Evolutionary conservation across 2,113 vertebrate genomes (phyloP), one percentile per base, ranked within the genome.

Genomic region (Thalassoma bifasciatum): DNA sequence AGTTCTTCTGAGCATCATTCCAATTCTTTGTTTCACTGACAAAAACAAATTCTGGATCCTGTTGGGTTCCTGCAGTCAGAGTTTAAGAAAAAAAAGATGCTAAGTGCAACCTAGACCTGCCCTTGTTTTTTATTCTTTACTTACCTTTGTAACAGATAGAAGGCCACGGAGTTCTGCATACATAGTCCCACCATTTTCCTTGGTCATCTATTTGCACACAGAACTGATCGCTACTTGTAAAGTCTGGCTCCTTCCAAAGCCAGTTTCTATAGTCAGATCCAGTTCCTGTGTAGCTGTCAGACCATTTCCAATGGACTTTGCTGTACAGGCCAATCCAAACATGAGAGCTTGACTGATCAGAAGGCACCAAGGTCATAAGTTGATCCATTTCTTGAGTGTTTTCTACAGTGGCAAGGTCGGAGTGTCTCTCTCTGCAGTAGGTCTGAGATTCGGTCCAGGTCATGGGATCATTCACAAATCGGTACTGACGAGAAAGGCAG

Each of bases 301-400:
- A 82, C 74, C 80, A 82, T 6, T 0, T n/a, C n/a, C n/a, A n/a
- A n/a, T 47, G 58, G 63, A 82, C 5, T 0, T 5, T 0, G 21
- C 1, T 49, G 68, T 53, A 59, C 64, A 68, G 37, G 17, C 74
- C 80, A 1, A 79, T 62, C 69, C 77, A 79, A 22, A 57, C 19
- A 0, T 23, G 11, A 12, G 30, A 10, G 1, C n/a, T 9, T 64
- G 11, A 16, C n/a, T n/a, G 0, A 5, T 14, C 22, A 47, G 10
- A 8, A 53, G 37, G 47, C 9, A 19, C 30, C 17, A 53, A 38
- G 2, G 57, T 64, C 19, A 21, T 5, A 1, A 82, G 6, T 42
- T 49, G 51, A 11, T 58, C 49, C 3, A 64, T 21, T 12, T 82
- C 69, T 52, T 14, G 6, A 14, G 4, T 1, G 37, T 16, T 74